These are phyloP conservation scores for Eubasilissa regina DNA, from an alignment of 1,140 invertebrate genomes.

Conservation along the genomic window DNA sequence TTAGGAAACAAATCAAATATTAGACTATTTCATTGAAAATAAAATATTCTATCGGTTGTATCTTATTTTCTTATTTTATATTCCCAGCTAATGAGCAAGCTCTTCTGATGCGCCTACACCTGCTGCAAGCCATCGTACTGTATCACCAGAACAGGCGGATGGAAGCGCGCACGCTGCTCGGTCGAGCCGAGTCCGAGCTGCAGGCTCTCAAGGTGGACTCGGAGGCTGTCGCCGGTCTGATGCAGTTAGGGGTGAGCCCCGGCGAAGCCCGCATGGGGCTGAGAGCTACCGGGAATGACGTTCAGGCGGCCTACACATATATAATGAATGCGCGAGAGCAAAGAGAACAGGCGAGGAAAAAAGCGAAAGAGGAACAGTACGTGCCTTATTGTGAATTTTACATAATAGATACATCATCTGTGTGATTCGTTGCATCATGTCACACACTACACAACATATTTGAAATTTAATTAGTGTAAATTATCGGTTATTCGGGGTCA, in stretches of 20 bases:
- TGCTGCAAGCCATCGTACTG: conserved; percentile 83
- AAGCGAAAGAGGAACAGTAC: conserved; percentile 70
- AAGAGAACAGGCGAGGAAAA: conserved; percentile 70
- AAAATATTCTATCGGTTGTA: too few species aligned
- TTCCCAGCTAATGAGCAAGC: conserved; percentile 78
- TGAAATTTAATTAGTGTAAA: too few species aligned
- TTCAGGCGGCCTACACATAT: conserved; percentile 76
- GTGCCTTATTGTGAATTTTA: background rate
- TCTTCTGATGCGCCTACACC: conserved; percentile 82
- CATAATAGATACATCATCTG: too few species aligned
- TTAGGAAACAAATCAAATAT: too few species aligned
- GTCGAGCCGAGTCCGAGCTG: conserved; percentile 76
- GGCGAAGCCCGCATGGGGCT: conserved; percentile 79
- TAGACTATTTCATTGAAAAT: too few species aligned
- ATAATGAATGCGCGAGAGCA: conserved; percentile 75
- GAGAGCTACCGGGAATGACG: conserved; percentile 74
- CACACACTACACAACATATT: too few species aligned
- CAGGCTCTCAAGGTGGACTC: conserved; percentile 72
- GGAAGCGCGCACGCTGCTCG: conserved; percentile 74
- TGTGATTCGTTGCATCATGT: too few species aligned
- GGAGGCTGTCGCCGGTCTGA: conserved; percentile 60
- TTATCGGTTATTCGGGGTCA: too few species aligned
- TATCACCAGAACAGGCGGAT: conserved; percentile 81
- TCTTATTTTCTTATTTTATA: too few species aligned
- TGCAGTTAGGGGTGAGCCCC: conserved; percentile 75